Evolutionary conservation across 2,113 vertebrate species (phyloP), one percentile per base, ranked within the genome.

Genomic region (Pterocles orientalis): DNA sequence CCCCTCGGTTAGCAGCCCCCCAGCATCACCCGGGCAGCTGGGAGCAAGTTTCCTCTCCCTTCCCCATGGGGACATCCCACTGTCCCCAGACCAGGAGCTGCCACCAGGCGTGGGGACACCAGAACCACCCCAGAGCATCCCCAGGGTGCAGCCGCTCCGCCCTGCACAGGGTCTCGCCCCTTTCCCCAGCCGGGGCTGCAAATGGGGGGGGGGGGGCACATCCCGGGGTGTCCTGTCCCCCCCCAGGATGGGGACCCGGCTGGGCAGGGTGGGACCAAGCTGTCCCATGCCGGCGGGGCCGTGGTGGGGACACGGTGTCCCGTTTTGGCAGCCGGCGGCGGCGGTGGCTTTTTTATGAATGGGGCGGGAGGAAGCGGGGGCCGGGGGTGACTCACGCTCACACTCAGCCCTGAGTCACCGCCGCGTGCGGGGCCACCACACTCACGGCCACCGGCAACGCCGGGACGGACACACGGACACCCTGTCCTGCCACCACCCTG

Each of bases 291-390:
- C 18, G 5, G 34, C 4, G 1, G 93, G 90, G 87, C 91, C 29
- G 5, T 20, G 77, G 51, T 9, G n/a, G 79, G 92, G 92, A 94
- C 85, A n/a, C 57, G 2, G 4, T n/a, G 91, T 84, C 86, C 94
- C 5, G 7, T 71, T 60, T 79, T 11, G 94, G 95, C 95, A 88
- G 87, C 71, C 21, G 4, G 65, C 4, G 66, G 45, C 68, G 86
- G 75, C 77, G 79, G 96, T 28, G 88, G 82, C 58, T 21, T 88
- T 82, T 99, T 98, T 98, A 98, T 99, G 98, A 99, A 99, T 99
- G 98, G 95, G 98, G 95, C 69, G 6, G 94, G 94, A 95, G 96
- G 97, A 97, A 94, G 96, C 92, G 96, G 97, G 97, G 98, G 97
- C 97, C 39, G 92, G 2, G 0, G 68, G 98, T 99, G 99, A 99